phyloP scores from a whole-genome alignment of 2,888 invertebrate genomes.

The Stenolophus ochropezus region DNA sequence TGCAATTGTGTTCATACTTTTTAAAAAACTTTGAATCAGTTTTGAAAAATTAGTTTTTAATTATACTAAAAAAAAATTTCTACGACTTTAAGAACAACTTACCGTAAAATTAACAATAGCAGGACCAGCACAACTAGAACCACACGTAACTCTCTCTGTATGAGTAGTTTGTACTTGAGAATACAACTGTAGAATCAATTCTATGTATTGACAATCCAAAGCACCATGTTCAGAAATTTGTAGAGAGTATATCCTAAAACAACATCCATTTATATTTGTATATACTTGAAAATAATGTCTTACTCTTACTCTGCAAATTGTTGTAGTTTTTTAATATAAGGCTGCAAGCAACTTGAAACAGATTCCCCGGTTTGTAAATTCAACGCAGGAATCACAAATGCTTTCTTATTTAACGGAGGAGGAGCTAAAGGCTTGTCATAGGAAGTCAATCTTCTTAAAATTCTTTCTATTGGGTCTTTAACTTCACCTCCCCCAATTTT shows the following conservation, averaged over 20 bases:
- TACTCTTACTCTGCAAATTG: slow-evolving; percentile 73
- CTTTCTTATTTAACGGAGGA: slow-evolving; percentile 74
- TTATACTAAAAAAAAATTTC: background rate
- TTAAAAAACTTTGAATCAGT: too few species aligned
- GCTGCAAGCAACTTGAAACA: slow-evolving; percentile 69
- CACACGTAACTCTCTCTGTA: slow-evolving; percentile 75
- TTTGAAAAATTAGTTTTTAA: too few species aligned
- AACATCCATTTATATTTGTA: slow-evolving; percentile 17
- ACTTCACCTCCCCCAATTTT: slow-evolving; percentile 69
- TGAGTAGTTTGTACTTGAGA: slow-evolving; percentile 69
- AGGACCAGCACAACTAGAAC: slow-evolving; percentile 76
- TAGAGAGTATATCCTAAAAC: slow-evolving; percentile 77
- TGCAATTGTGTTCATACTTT: too few species aligned
- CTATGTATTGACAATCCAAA: slow-evolving; percentile 79
- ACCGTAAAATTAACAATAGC: slow-evolving; percentile 78
- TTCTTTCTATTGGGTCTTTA: slow-evolving; percentile 75
- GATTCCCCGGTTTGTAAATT: slow-evolving; percentile 67
- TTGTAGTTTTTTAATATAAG: slow-evolving; percentile 71
- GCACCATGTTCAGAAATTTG: slow-evolving; percentile 80
- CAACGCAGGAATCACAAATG: slow-evolving; percentile 70
- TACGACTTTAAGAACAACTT: slow-evolving; percentile 46
- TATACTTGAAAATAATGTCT: background rate
- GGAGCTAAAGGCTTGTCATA: slow-evolving; percentile 79
- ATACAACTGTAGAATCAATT: slow-evolving; percentile 78
- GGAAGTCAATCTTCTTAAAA: slow-evolving; percentile 77